These are phyloP conservation scores for Dipodomys spectabilis DNA, from an alignment of 2,113 vertebrate genomes.

Conservation along the genomic window DNA sequence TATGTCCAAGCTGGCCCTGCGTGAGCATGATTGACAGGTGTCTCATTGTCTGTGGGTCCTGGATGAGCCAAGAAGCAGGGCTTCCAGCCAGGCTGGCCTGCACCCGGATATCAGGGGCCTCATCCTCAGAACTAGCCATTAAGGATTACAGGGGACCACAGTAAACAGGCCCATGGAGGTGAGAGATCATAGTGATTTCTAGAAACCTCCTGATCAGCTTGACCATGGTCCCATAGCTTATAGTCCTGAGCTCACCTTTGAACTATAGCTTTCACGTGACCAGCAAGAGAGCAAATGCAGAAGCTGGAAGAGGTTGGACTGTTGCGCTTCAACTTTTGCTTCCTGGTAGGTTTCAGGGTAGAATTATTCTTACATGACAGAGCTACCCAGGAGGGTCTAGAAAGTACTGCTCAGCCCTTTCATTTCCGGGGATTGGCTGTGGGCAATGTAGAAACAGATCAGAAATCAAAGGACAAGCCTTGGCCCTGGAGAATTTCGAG, in stretches of 20 bases:
- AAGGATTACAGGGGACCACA: rapidly evolving
- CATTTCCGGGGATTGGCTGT: background rate
- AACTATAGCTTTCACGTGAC: background rate
- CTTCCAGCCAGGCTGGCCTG: background rate
- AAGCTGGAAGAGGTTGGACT: background rate
- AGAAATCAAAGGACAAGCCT: background rate
- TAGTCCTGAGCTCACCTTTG: background rate
- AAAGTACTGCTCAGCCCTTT: background rate
- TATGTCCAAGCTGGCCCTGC: rapidly evolving
- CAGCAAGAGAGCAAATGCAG: background rate
- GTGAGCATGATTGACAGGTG: rapidly evolving
- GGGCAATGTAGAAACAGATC: background rate
- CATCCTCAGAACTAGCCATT: background rate
- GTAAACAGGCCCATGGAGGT: rapidly evolving
- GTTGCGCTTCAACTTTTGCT: rapidly evolving
- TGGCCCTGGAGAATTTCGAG: background rate
- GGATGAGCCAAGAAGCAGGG: too few species aligned
- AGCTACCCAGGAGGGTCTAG: background rate
- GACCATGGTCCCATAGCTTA: too few species aligned
- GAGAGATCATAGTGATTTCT: rapidly evolving
- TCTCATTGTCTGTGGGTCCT: background rate
- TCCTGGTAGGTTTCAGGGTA: background rate
- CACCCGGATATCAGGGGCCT: background rate
- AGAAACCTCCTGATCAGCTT: background rate
- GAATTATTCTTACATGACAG: background rate